A percentile compares a stretch with the other conserved stretches of the same genome.
Evolutionary conservation across 1,140 invertebrate species (phyloP).

Genomic region (Drosophila kohkoa): DNA sequence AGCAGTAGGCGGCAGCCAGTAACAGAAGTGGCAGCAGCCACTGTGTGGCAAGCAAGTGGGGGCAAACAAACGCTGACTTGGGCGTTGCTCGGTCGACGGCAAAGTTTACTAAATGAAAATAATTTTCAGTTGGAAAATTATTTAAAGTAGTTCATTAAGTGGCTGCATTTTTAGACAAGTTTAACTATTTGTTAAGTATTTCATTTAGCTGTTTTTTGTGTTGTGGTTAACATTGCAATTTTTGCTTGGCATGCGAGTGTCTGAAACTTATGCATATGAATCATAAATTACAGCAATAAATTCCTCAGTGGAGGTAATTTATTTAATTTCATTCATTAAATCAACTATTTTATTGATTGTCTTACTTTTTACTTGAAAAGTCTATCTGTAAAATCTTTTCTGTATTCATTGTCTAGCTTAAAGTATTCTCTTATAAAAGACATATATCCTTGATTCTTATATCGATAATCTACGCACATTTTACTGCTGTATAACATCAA

Average conservation of each 20-base stretch:
- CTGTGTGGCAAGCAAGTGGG: background rate
- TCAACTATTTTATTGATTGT: too few relatives aligned
- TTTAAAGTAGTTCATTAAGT: conserved; percentile 83
- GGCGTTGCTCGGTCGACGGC: conserved; percentile 36
- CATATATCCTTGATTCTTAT: background rate
- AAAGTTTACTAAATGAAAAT: conserved; percentile 82
- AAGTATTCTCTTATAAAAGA: too few relatives aligned
- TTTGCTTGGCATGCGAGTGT: background rate
- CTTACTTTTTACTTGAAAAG: too few relatives aligned
- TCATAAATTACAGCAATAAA: background rate
- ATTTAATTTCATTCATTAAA: too few relatives aligned
- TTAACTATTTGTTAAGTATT: conserved; percentile 54
- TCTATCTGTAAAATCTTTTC: too few relatives aligned
- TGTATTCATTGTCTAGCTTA: too few relatives aligned
- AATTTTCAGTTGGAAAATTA: conserved; percentile 79
- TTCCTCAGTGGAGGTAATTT: too few relatives aligned
- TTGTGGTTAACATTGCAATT: conserved; percentile 35
- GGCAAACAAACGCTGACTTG: background rate
- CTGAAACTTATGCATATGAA: background rate
- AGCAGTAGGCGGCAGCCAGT: conserved; percentile 29
- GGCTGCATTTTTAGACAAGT: conserved; percentile 57
- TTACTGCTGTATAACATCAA: background rate
- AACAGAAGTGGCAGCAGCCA: conserved; percentile 2
- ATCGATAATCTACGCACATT: conserved; percentile 6
- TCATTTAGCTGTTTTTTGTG: conserved; percentile 21